Base-by-base conservation (phyloP, 92 coral and sea anemone genomes). In the Montipora capitata region DNA sequence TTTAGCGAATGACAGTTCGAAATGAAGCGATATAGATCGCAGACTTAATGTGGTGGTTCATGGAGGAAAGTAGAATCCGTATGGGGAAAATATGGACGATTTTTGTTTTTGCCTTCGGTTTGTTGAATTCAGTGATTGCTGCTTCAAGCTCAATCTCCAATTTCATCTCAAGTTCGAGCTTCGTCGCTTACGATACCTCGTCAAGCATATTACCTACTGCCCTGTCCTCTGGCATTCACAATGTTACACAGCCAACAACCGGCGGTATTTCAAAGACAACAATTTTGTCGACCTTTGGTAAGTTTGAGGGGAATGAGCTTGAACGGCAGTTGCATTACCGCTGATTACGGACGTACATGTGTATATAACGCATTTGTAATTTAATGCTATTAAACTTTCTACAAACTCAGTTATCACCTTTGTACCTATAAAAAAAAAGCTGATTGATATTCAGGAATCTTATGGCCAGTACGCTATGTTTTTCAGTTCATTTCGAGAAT, bases 111-210 rank as follows among this genome's bases (percentile, higher is more conserved):
- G 13, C 20, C 9, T 0, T 72, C 13, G 58, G 62, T 61, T 41
- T 72, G 11, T 18, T 58, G 20, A 13, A 61, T 20, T 3, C 35
- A 11, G 9, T 48, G 27, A 20, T 40, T 14, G 87, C 74, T 14
- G 87, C 80, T 52, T 13, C 72, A 1, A 83, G 63, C 49, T 58
- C 77, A 42, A 56, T 12, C 86, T 68, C 86, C 16, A 1, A 16
- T 10, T 2, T 7, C 39, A 16, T 62, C 35, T 42, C 14, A 4
- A 73, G 40, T 81, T 68, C 68, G 16, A 77, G 68, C 70, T 80
- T 39, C 49, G 74, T 39, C 13, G 59, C 87, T 5, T 51, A 40
- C 72, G 49, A 43, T 58, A 17, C 74, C 12, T 54, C 61, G 72
- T 61, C 87, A 41, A 35, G 79, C 48, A 72, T 41, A 41, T 58